Evolutionary conservation across 2,888 invertebrate genomes (phyloP), one percentile per base, ranked within the genome.

Genomic region (Crepidodera aurea): DNA sequence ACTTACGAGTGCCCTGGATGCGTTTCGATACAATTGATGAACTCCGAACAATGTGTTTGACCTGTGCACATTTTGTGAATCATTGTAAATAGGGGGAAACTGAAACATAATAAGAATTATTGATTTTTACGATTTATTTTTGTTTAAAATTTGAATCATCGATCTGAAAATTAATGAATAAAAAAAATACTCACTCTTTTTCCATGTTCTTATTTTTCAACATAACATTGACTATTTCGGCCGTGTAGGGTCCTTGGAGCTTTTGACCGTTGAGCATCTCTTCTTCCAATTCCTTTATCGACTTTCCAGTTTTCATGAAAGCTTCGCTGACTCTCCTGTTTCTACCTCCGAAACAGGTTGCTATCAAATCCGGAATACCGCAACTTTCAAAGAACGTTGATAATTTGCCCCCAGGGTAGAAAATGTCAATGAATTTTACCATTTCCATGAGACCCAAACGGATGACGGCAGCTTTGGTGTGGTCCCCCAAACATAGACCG

Each of bases 401-500:
- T 42, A 96, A 84, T 79, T 94, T 92, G 74, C 95, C 91, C 65
- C 93, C 93, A 0, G 94, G 92, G 81, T 94, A 97, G 84, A 96
- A 96, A 10, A 92, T 88, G 73, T 96, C 93, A 29, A 95, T 93
- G 81, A 98, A 99, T 79, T 94, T 92, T 74, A 98, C 94, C 94
- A 98, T 98, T 83, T 99, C 99, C 96, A 98, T 98, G n/a, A 99
- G 88, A 18, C 99, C 99, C 53, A 99, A 85, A 51, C 99, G 88
- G 78, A 99, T 98, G 8, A 99, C 93, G 0, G 99, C 99, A 1
- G 99, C 98, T 82, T 99, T 99, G 15, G 98, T 98, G 82, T 99
- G 99, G 83, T 98, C 98, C 1, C 98, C 98, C 66, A 91, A 88
- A 8, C 90, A 90, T 42, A 99, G 84, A 15, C 99, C 99, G 81